A percentile compares a stretch with the other conserved stretches of the same genome.
These are phyloP conservation scores for Helicoverpa armigera DNA, from an alignment of 1,140 invertebrate species.

Conservation along the genomic window DNA sequence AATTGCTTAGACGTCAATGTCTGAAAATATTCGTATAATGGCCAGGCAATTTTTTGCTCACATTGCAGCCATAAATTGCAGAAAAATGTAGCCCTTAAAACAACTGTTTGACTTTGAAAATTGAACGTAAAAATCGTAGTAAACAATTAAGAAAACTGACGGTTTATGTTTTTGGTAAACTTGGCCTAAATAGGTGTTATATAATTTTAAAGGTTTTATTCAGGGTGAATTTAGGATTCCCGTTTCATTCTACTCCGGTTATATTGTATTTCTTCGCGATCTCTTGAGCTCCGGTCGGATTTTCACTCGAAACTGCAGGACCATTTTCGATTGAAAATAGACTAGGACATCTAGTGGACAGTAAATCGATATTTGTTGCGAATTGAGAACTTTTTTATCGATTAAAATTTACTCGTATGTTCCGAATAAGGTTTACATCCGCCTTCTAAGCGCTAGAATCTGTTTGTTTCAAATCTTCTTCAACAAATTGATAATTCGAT, in stretches of 20 bases:
- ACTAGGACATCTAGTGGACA: background rate
- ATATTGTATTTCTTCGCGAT: conserved; percentile 44
- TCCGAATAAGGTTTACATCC: background rate
- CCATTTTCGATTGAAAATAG: conserved; percentile 23
- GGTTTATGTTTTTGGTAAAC: too few species aligned
- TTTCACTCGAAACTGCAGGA: conserved; percentile 15
- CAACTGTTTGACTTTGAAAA: too few species aligned
- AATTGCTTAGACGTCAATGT: too few species aligned
- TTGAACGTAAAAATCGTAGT: too few species aligned
- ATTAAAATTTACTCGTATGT: background rate
- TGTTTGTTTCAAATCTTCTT: background rate
- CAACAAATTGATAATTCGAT: background rate
- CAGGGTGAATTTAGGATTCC: conserved; percentile 46
- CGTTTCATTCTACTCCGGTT: conserved; percentile 37
- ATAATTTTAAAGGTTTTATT: conserved; percentile 47
- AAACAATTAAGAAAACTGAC: too few species aligned
- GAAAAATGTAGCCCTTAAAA: too few species aligned
- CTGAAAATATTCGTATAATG: too few species aligned
- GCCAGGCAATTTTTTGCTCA: too few species aligned
- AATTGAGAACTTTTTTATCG: background rate
- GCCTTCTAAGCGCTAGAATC: conserved; percentile 1
- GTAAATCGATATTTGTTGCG: conserved; percentile 1
- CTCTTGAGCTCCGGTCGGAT: conserved; percentile 6
- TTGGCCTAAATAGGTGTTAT: conserved; percentile 41
- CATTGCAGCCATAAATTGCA: too few species aligned